Base-by-base conservation (phyloP, 2,888 invertebrate species). In the Dioctria rufipes region DNA sequence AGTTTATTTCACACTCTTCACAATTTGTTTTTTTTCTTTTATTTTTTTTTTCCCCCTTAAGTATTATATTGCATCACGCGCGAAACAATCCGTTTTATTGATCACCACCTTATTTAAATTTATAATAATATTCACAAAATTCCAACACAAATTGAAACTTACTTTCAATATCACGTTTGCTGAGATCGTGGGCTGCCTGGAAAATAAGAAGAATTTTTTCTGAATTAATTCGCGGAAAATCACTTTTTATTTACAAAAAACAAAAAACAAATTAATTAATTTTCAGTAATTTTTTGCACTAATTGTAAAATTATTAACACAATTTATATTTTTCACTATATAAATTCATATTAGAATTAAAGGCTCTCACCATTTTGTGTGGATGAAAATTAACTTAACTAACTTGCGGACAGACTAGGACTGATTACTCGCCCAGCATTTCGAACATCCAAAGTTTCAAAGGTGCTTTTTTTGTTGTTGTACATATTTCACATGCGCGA, bases 81-180 rank as follows among this genome's bases (percentile, higher is more conserved):
- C 63, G 13, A 37, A 40, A 42, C 11, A 51, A 40, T 25, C 4
- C 13, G 9, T 39, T 58, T 43, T 46, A n/a, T 37, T 43, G 40
- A n/a, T 39, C 4, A 9, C 39, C 13, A 40, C 39, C 40, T 67
- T 67, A 5, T 43, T 40, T 42, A 67, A 67, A 42, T n/a, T 13
- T 3, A 6, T 5, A 51, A 54, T 4, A 51, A 46, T 25, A 25
- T 43, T 49, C 54, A 5, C 43, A 69, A 9, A 66, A 51, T 5
- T 25, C 25, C 25, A 25, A 25, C 25, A 25, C 25, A 25, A 25
- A 25, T 82, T 81, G 69, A 84, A 91, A 95, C 96, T 96, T 92
- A 96, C 96, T 95, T 92, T 96, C 96, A 90, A 96, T 90, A 90
- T 96, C 96, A 92, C 93, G 94, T 91, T 94, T 93, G 91, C 93